A percentile compares a stretch with the other conserved stretches of the same genome.
Conservation (phyloP, 2,797 vertebrate species). For the Moxostoma hubbsi region DNA sequence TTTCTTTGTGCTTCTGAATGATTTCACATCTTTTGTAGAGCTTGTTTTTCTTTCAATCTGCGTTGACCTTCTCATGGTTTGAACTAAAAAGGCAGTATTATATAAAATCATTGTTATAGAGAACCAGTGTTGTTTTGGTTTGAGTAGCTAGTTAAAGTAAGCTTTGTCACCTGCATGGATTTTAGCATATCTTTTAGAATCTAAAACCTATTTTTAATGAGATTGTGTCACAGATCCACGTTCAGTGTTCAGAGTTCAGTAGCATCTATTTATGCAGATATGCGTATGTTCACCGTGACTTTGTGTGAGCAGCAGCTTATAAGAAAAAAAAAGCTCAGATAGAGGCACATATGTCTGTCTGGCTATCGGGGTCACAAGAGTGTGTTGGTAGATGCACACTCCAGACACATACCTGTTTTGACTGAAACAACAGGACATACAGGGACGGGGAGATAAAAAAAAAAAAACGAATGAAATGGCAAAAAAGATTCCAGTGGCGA, state of each 20-base stretch:
- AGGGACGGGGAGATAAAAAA: conserved; percentile 14
- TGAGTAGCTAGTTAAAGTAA: conserved; percentile 38
- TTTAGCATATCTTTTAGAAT: too few relatives aligned
- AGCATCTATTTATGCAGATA: neutral
- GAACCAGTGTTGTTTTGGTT: conserved; percentile 26
- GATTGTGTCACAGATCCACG: too few relatives aligned
- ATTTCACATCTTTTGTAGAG: neutral
- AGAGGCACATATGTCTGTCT: conserved; percentile 20
- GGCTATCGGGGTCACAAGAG: neutral
- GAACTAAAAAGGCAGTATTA: conserved; percentile 23
- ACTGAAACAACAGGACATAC: neutral
- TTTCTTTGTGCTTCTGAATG: neutral
- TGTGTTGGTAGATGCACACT: conserved; percentile 30
- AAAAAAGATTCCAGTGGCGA: conserved; percentile 1
- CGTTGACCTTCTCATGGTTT: conserved; percentile 1
- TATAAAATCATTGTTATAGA: conserved; percentile 28
- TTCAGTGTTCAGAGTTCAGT: neutral
- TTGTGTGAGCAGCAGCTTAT: neutral
- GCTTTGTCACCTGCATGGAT: conserved; percentile 3
- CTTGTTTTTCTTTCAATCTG: neutral
- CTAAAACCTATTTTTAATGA: too few relatives aligned
- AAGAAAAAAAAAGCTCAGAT: neutral
- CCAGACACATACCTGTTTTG: conserved; percentile 13
- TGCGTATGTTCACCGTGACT: neutral
- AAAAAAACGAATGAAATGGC: conserved; percentile 16